These are phyloP conservation scores for Heterocephalus glaber DNA, from an alignment of 2,113 vertebrate genomes.

Conservation along the genomic window DNA sequence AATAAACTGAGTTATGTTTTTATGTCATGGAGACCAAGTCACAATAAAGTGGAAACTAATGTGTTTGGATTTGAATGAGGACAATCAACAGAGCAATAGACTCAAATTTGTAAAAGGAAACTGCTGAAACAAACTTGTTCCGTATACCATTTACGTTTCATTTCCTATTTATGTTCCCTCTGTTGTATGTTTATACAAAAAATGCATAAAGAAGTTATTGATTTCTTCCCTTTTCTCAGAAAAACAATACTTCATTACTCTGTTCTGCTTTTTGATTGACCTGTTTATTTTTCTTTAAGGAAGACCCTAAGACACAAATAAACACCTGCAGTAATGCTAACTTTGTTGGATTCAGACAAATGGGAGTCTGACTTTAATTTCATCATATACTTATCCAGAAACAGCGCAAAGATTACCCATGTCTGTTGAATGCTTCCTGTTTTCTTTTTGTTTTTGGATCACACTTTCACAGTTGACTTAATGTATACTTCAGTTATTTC, in stretches of 20 bases:
- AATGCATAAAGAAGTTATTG: not conserved
- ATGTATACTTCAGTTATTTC: not conserved
- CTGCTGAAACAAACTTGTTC: slow-evolving; percentile 5
- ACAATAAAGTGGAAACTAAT: not conserved
- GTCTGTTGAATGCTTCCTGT: not conserved
- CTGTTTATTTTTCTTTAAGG: not conserved
- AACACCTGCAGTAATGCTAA: not conserved
- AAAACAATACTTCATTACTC: not conserved
- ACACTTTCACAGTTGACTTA: not conserved
- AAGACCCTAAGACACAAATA: not conserved
- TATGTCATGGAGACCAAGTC: not conserved
- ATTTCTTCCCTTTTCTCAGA: not conserved
- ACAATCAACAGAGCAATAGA: slow-evolving; percentile 4
- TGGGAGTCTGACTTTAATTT: not conserved
- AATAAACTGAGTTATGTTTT: slow-evolving; percentile 19
- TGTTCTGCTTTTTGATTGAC: not conserved
- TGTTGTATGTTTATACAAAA: not conserved
- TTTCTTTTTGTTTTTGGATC: not conserved
- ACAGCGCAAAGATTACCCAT: not conserved
- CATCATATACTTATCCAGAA: not conserved
- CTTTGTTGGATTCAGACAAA: not conserved
- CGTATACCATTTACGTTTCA: not conserved
- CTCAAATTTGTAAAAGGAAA: not conserved
- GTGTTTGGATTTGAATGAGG: not conserved
- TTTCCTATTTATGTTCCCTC: not conserved